Base-by-base conservation (phyloP, 2,113 vertebrate genomes). In the Vombatus ursinus region DNA sequence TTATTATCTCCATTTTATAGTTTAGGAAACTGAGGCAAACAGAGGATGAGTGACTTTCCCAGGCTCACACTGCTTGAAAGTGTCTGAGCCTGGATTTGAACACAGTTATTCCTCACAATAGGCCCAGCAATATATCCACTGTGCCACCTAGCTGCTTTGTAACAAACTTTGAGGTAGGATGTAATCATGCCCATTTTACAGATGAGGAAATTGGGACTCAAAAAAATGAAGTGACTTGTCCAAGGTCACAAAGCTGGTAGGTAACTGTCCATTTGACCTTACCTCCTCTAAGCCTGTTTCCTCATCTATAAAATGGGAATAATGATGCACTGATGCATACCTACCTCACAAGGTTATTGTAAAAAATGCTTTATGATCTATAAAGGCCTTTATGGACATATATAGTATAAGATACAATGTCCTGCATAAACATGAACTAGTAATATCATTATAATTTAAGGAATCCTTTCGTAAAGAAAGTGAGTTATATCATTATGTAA, bases 191-290 rank as follows among this genome's bases (percentile, higher is more conserved):
- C 53, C 37, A 16, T 31, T 25, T 24, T 25, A 12, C 31, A 61
- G 57, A 90, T 49, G 57, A 77, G 91, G 50, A 96, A 92, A 89
- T 14, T 25, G 57, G 92, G 90, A 28, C 16, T 95, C 9, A 25
- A 57, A 57, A 68, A 51, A 31, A 22, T 48, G 25, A n/a, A 28
- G 1, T 14, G 4, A 10, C 9, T 77, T 92, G 8, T 92, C 49
- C 10, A 44, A 90, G 61, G 11, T n/a, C n/a, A n/a, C n/a, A n/a
- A n/a, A n/a, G n/a, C n/a, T 77, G 19, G 37, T n/a, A 77, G 31
- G 61, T 77, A n/a, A 68, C 61, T 37, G 37, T 68, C 37, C 61
- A 68, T n/a, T 4, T 68, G 61, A n/a, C 4, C 14, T n/a, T 77
- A 77, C n/a, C 12, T 77, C 37, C 37, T 77, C 37, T 77, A 37